Conservation (phyloP, 2,888 invertebrate genomes). For the Sipha maydis region DNA sequence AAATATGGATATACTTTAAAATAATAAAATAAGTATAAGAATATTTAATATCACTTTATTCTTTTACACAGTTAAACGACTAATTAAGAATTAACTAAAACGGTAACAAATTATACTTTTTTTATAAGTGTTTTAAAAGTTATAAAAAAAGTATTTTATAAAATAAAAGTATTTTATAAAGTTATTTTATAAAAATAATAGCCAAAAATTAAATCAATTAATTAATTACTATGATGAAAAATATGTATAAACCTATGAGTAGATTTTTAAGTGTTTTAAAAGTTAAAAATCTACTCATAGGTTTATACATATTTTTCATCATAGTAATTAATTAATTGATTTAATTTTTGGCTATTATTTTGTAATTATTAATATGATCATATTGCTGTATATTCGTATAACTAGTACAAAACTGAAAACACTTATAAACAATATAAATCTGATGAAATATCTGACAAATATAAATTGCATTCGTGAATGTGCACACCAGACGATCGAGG, state of each 20-base stretch:
- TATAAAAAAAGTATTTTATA: no score
- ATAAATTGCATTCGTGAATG: background rate
- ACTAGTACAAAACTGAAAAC: background rate
- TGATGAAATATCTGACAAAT: background rate
- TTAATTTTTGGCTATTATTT: background rate
- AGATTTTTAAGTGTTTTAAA: background rate
- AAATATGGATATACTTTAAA: constrained; percentile 27
- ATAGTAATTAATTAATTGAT: background rate
- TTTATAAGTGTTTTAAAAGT: background rate
- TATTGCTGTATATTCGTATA: background rate
- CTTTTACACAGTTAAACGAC: background rate
- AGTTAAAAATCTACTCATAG: background rate
- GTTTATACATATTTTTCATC: constrained; percentile 6
- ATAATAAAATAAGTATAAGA: constrained; percentile 17
- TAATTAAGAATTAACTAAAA: constrained; percentile 22
- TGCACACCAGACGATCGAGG: background rate
- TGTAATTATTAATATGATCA: background rate
- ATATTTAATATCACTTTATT: constrained; percentile 1
- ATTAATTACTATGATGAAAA: background rate
- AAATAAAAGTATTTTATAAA: no score
- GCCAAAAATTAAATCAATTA: background rate
- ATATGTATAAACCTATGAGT: background rate
- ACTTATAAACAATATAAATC: background rate
- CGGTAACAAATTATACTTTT: background rate
- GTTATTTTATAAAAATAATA: no score